Percentiles rank a stretch among this genome's conserved stretches.
These are phyloP conservation scores for Epinephelus cyanopodus DNA, from an alignment of 2,113 vertebrate species.

Conservation along the genomic window DNA sequence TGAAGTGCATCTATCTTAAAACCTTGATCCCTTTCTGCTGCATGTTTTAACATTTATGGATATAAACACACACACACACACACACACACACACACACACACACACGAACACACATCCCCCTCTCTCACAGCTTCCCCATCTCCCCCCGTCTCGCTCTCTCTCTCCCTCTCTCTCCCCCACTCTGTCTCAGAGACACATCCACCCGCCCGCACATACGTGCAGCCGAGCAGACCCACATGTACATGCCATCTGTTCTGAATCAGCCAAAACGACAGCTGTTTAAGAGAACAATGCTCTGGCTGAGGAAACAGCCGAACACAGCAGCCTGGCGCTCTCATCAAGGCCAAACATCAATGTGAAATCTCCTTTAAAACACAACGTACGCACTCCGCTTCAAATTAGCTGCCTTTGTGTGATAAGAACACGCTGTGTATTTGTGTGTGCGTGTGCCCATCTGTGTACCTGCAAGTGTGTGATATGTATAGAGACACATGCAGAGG, in stretches of 20 bases:
- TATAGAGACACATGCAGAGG: constrained; percentile 43
- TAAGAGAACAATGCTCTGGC: constrained; percentile 84
- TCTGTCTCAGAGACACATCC: constrained; percentile 60
- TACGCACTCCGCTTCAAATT: constrained; percentile 53
- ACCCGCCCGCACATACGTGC: constrained; percentile 69
- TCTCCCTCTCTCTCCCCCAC: constrained; percentile 6
- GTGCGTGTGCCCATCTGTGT: constrained; percentile 25
- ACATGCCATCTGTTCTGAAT: constrained; percentile 86
- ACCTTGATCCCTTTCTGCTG: constrained; percentile 18
- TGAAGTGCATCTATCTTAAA: constrained; percentile 14
- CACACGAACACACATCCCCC: constrained; percentile 4
- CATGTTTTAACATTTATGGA: constrained; percentile 47
- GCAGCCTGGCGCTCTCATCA: constrained; percentile 75
- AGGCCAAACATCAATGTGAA: constrained; percentile 77
- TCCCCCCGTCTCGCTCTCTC: background rate
- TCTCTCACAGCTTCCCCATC: background rate
- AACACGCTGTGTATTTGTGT: background rate
- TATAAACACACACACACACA: constrained; percentile 1
- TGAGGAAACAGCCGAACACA: constrained; percentile 71
- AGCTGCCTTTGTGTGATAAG: constrained; percentile 59
- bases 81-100: background rate
- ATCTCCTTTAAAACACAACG: constrained; percentile 59
- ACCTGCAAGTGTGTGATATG: constrained; percentile 48
- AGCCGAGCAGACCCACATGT: constrained; percentile 72
- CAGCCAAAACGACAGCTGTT: constrained; percentile 86